A percentile compares a stretch with the other conserved stretches of the same genome.
Evolutionary conservation across 2,797 vertebrate species (phyloP).

Genomic region (Graptemys geographica): DNA sequence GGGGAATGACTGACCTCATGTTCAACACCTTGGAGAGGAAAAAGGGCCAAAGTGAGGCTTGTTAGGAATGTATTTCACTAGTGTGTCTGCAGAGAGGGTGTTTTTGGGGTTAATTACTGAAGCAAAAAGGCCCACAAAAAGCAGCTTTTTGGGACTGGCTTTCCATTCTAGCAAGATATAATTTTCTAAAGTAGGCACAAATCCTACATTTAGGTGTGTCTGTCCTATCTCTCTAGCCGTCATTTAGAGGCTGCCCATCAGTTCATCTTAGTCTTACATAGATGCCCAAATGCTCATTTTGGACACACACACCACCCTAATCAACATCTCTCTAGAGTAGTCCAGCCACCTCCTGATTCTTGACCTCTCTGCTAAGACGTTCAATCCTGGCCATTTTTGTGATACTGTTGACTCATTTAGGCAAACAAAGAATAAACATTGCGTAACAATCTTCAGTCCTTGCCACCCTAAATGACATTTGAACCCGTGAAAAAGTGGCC

Average conservation of each 20-base stretch:
- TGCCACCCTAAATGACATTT: background rate
- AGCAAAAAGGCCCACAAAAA: conserved; percentile 17
- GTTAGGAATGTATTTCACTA: background rate
- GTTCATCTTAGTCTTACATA: background rate
- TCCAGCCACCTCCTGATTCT: conserved; percentile 17
- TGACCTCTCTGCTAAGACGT: conserved; percentile 29
- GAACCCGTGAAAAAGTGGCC: background rate
- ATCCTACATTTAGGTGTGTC: background rate
- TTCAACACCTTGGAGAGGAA: conserved; percentile 20
- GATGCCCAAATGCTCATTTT: background rate
- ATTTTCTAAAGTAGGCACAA: background rate
- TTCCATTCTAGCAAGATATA: background rate
- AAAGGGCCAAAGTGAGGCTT: background rate
- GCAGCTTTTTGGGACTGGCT: background rate
- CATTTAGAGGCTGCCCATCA: background rate
- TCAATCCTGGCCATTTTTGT: conserved; percentile 19
- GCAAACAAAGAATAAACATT: conserved; percentile 9
- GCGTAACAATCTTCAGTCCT: background rate
- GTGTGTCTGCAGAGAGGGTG: background rate
- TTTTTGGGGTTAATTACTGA: conserved; percentile 36
- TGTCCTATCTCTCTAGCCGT: background rate
- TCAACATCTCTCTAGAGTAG: background rate
- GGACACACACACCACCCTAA: fast-evolving
- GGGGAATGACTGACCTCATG: background rate
- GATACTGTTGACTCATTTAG: conserved; percentile 12